Evolutionary conservation across 2,113 vertebrate genomes (phyloP).

Genomic region (Melanerpes formicivorus): DNA sequence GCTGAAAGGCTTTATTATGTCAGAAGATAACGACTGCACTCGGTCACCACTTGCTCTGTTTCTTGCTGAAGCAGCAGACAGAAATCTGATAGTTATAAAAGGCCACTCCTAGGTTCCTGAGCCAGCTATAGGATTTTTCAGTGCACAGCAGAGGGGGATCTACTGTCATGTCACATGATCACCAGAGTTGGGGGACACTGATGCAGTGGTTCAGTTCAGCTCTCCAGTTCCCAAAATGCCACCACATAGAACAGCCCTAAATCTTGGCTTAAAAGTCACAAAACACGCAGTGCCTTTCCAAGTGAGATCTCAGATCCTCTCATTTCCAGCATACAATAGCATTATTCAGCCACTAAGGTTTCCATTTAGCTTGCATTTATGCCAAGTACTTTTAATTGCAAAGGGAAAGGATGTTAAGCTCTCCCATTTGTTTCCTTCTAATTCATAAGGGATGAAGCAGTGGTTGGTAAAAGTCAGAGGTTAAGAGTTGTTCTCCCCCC

Average conservation of each 20-base stretch:
- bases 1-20: background rate
- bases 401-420: slow-evolving; percentile 67
- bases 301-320: slow-evolving; percentile 27
- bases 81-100: background rate
- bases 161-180: background rate
- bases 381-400: slow-evolving; percentile 69
- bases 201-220: background rate
- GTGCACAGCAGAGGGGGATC: background rate
- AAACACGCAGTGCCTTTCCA: slow-evolving; percentile 47
- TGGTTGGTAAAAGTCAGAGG: slow-evolving; percentile 27
- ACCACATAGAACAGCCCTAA: background rate
- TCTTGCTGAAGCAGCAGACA: background rate
- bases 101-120: background rate
- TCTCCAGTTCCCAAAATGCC: slow-evolving; percentile 18
- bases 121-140: background rate
- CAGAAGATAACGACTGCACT: background rate
- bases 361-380: slow-evolving; percentile 69
- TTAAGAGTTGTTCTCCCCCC: background rate
- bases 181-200: background rate
- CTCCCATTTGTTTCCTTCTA: slow-evolving; percentile 49
- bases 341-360: slow-evolving; percentile 65
- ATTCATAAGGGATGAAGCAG: slow-evolving; percentile 35
- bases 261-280: slow-evolving; percentile 36
- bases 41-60: background rate
- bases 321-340: slow-evolving; percentile 66